Evolutionary conservation across 2,888 invertebrate species (phyloP).

Genomic region (Calliphora vomitoria): DNA sequence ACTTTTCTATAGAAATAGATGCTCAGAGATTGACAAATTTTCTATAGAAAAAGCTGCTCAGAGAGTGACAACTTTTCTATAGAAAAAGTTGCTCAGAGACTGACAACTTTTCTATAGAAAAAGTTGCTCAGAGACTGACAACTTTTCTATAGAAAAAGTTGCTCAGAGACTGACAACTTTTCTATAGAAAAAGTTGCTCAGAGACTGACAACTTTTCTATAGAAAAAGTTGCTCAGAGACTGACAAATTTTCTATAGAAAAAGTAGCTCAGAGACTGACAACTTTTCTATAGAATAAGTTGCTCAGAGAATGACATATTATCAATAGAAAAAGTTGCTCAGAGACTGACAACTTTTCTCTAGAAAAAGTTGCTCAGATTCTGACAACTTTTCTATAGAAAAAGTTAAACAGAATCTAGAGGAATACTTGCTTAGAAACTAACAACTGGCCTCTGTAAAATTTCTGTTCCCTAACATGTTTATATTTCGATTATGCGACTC

Average conservation of each 20-base stretch:
- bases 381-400: neutral
- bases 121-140: neutral
- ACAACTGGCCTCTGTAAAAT: neutral
- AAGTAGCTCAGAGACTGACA: too few species aligned
- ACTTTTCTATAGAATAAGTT: neutral
- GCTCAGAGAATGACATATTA: neutral
- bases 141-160: neutral
- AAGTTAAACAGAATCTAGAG: neutral
- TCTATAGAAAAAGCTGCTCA: neutral
- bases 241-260: too few species aligned
- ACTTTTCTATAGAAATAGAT: neutral
- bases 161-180: too few species aligned
- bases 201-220: neutral
- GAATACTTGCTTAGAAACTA: neutral
- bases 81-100: too few species aligned
- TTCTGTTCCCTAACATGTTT: neutral
- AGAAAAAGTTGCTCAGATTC: neutral
- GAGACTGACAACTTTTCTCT: neutral
- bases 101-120: constrained; percentile 2
- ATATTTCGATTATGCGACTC: neutral
- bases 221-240: neutral
- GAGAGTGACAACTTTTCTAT: too few species aligned
- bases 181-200: too few species aligned
- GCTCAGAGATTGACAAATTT: neutral
- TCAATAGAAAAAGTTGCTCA: neutral